Evolutionary conservation across 2,113 vertebrate species (phyloP).

Genomic region (Suricata suricatta): DNA sequence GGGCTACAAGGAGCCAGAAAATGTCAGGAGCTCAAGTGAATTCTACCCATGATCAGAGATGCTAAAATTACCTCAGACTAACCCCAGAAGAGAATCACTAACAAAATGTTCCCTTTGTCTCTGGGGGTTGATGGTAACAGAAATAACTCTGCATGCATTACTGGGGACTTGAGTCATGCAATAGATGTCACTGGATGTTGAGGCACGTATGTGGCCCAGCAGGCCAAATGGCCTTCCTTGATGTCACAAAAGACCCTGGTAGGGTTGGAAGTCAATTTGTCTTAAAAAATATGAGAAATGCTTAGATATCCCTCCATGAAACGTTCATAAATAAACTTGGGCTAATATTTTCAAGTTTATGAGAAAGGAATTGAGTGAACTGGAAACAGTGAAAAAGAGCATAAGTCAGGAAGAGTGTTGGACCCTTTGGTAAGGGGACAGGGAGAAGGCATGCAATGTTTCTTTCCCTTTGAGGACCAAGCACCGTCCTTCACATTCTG

Average conservation of each 20-base stretch:
- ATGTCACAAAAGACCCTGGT: background rate
- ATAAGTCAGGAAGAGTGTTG: background rate
- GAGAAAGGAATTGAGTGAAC: background rate
- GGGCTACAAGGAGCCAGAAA: constrained; percentile 2
- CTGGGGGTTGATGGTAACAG: background rate
- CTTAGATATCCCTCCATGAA: background rate
- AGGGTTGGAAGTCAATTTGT: background rate
- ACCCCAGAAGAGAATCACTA: background rate
- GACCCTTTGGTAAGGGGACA: background rate
- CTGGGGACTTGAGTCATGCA: background rate
- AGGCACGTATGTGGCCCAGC: background rate
- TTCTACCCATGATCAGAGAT: constrained; percentile 32
- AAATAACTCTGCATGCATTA: background rate
- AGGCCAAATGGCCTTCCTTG: background rate
- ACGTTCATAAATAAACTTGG: background rate
- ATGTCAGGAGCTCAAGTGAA: background rate
- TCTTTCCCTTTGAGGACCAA: background rate
- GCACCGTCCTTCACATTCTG: background rate
- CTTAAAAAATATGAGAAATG: background rate
- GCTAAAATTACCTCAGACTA: constrained; percentile 31
- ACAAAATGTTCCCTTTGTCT: background rate
- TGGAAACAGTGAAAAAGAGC: background rate
- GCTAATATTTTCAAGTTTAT: background rate
- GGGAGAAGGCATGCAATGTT: background rate
- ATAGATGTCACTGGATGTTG: background rate